Percentiles rank a stretch among this genome's conserved stretches.
Evolutionary conservation across 2,797 vertebrate species (phyloP).

Genomic region (Melanotaenia parkinsoni): DNA sequence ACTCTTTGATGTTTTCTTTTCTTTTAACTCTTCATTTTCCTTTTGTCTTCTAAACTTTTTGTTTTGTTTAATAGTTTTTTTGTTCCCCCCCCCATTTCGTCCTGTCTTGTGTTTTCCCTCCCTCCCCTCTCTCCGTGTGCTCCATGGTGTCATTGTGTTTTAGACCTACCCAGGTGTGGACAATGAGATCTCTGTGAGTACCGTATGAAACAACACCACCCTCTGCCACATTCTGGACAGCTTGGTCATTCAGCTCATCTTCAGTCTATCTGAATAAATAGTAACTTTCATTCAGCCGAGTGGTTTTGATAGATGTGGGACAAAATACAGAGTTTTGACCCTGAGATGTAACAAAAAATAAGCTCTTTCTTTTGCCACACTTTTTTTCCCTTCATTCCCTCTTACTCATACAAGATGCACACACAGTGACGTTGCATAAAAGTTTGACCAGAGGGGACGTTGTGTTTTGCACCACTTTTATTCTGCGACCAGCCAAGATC

Average conservation of each 20-base stretch:
- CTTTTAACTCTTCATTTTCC: constrained; percentile 68
- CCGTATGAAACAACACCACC: constrained; percentile 64
- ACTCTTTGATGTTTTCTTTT: constrained; percentile 58
- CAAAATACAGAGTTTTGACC: constrained; percentile 11
- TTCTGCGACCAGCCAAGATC: constrained; percentile 6
- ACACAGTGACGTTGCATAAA: constrained; percentile 10
- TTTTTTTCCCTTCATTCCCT: background rate
- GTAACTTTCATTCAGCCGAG: constrained; percentile 26
- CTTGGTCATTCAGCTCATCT: constrained; percentile 36
- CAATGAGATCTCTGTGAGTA: constrained; percentile 90
- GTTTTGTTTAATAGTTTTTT: constrained; percentile 66
- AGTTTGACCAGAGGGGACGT: constrained; percentile 8
- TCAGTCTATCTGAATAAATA: constrained; percentile 32
- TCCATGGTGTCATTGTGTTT: constrained; percentile 81
- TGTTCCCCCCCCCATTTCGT: constrained; percentile 70
- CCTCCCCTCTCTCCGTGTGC: constrained; percentile 42
- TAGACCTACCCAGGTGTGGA: constrained; percentile 88
- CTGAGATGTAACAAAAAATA: constrained; percentile 6
- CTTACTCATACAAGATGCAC: constrained; percentile 1
- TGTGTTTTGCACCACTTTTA: constrained; percentile 5
- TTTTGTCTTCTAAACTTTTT: constrained; percentile 53
- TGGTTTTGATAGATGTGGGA: constrained; percentile 4
- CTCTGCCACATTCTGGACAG: constrained; percentile 68
- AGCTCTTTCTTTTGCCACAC: background rate
- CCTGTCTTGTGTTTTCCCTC: constrained; percentile 62